Base-by-base conservation (phyloP, 2,113 vertebrate species). In the Glaucidium brasilianum region DNA sequence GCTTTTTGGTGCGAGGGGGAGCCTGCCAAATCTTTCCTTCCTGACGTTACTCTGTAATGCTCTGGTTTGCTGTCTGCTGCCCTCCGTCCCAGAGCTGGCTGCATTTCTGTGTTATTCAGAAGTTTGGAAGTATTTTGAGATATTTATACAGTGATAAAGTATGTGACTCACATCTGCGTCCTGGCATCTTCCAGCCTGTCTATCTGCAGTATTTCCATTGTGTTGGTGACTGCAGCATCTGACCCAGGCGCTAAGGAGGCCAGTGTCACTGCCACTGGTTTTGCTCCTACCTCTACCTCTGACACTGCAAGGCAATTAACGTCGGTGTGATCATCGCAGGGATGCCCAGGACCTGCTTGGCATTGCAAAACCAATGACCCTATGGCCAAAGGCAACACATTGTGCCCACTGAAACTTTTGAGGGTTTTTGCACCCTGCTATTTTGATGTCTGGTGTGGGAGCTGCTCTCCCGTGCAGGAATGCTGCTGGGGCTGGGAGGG, bases 21-120 rank as follows among this genome's bases (percentile, higher is more conserved):
- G 20, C 35, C 75, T 85, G 68, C 53, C 76, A 88, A 91, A 93
- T 72, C 75, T 45, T 92, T 72, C 50, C 87, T 89, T 73, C 47
- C 68, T 77, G 43, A 59, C 4, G 3, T 43, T 67, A 13, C 25
- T 32, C 60, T 10, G 15, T 30, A 84, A 53, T 2, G 39, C 58
- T 66, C 60, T 5, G 9, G 14, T 67, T 81, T 1, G 18, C 47
- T 59, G 32, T 39, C 63, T 85, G 47, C 73, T 88, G 74, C 66
- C 35, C 64, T 71, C 34, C 1, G 0, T 53, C 63, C 50, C 67
- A 45, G 58, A 71, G 47, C 86, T 81, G 89, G 37, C 52, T 81
- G 56, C 35, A 10, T 81, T 86, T 87, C 49, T 75, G 12, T 56
- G 34, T 30, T 78, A 34, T 49, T 74, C 39, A 66, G 74, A 69